Evolutionary conservation across 2,888 invertebrate species (phyloP).

Genomic region (Drepanosiphum platanoidis): DNA sequence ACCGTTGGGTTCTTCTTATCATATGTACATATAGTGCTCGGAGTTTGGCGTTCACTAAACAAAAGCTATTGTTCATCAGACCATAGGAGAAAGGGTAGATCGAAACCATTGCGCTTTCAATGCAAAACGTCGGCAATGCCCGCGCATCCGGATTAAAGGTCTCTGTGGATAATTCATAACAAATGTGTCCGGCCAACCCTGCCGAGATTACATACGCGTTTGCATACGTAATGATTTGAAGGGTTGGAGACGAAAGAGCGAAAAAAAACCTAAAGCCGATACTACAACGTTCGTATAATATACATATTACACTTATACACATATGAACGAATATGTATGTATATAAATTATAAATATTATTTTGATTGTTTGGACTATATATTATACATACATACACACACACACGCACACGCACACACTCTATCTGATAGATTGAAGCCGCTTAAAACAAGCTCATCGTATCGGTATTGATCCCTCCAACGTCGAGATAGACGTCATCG

Average conservation of each 20-base stretch:
- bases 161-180: constrained; percentile 58
- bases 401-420: too few species aligned
- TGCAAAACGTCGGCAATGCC: constrained; percentile 44
- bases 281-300: not conserved
- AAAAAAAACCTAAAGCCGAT: not conserved
- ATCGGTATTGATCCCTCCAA: constrained; percentile 28
- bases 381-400: too few species aligned
- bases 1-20: constrained; percentile 42
- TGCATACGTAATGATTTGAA: constrained; percentile 57
- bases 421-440: constrained; percentile 11
- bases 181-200: constrained; percentile 58
- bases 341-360: constrained; percentile 26
- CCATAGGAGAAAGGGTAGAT: constrained; percentile 10
- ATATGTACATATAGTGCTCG: not conserved
- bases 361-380: constrained; percentile 18
- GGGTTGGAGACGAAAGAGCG: constrained; percentile 18
- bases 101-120: constrained; percentile 53
- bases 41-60: constrained; percentile 31
- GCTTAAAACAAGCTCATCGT: constrained; percentile 43
- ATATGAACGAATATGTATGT: not conserved
- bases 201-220: constrained; percentile 56
- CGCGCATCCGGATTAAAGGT: constrained; percentile 59
- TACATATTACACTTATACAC: not conserved
- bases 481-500: constrained; percentile 41
- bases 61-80: constrained; percentile 56